Evolutionary conservation across 2,888 invertebrate species (phyloP), one percentile per base, ranked within the genome.

Genomic region (Lepidochrysops patricia): DNA sequence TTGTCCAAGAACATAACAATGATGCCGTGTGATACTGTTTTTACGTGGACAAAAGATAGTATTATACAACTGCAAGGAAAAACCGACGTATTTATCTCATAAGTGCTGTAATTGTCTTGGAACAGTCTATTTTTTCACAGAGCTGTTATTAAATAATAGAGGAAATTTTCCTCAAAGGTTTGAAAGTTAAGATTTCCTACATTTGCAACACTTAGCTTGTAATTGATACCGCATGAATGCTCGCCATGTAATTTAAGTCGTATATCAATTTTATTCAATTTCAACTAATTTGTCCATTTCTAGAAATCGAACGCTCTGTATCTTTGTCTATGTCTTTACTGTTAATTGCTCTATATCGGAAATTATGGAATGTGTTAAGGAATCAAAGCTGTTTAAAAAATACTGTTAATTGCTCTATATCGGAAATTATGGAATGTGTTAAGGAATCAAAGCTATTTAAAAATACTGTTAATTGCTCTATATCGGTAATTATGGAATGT

Each of bases 181-280:
- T 27, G 54, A 29, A 19, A 54, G 19, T 49, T 19, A 12, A 49
- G 48, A 12, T 54, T 54, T 54, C 32, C 29, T 32, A 54, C 54
- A 54, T 54, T 54, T 54, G 32, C 54, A 29, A 15, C 52, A 54
- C 54, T 23, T 49, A 49, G 9, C 23, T 9, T 54, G 54, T 54
- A 54, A 54, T 54, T 54, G 54, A 54, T 54, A 54, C 54, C 32
- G 29, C 13, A 15, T 12, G 32, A 13, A 15, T 6, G 32, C 27
- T 54, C 26, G 32, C 54, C 32, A 12, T 32, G 54, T 54, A 54
- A 54, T 54, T 54, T 29, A 12, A 32, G 29, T 54, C 54, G 25
- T 27, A 26, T 32, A 54, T 54, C 19, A 29, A 29, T 19, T 27
- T 19, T 32, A 29, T 32, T 29, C 19, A 19, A 32, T 29, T 32